phyloP scores from a whole-genome alignment of 2,797 vertebrate species.

The Pogoniulus pusillus region DNA sequence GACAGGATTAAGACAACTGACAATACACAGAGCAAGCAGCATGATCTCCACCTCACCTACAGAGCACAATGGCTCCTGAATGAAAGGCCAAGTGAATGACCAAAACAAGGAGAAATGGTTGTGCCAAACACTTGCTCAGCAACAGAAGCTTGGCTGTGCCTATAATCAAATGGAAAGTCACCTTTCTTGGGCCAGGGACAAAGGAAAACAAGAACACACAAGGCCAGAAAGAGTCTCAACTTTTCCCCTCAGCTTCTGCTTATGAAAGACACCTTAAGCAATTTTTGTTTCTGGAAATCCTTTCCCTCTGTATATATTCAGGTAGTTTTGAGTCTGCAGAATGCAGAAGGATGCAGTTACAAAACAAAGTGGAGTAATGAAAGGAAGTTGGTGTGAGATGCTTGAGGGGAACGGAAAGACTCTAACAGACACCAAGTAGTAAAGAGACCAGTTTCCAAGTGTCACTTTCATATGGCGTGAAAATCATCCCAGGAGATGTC shows the following conservation, averaged over 20 bases:
- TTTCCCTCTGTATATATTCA: background rate
- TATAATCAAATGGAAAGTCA: slow-evolving; percentile 25
- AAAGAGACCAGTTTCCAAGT: slow-evolving; percentile 17
- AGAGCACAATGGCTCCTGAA: background rate
- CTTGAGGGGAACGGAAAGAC: slow-evolving; percentile 9
- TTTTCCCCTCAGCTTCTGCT: background rate
- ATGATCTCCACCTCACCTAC: background rate
- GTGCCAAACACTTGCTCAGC: slow-evolving; percentile 21
- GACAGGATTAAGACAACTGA: background rate
- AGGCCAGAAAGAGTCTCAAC: background rate
- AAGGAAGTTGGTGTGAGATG: background rate
- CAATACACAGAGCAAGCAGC: background rate
- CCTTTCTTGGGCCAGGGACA: background rate
- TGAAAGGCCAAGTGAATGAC: background rate
- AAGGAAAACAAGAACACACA: background rate
- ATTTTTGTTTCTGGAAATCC: background rate
- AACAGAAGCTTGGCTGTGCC: background rate
- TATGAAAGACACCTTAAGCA: background rate
- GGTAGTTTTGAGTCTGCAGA: background rate
- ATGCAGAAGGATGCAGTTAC: background rate
- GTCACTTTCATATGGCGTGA: background rate
- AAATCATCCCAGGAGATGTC: slow-evolving; percentile 4
- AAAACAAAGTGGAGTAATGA: background rate
- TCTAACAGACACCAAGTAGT: background rate
- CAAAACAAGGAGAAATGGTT: background rate